Base-by-base conservation (phyloP, 2,888 invertebrate species). In the Heliconius hortense region DNA sequence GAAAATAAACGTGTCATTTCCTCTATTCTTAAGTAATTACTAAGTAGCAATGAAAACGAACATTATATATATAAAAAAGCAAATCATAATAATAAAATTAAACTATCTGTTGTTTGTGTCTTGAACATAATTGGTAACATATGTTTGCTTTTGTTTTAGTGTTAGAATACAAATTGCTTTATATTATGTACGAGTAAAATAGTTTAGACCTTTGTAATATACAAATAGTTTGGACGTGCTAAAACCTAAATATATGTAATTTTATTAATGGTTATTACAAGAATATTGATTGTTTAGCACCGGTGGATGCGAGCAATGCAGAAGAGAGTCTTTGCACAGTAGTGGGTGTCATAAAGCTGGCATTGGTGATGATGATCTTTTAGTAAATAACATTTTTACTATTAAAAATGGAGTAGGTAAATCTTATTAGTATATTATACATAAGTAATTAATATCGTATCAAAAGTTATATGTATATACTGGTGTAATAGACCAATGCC, bases 1-100 rank as follows among this genome's bases (percentile, higher is more conserved):
- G 43, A 48, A 26, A 67, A 8, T 26, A 67, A 39, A 67, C 48
- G 67, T 48, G 4, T 18, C 67, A 68, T 68, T 68, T 43, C 28
- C 28, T 68, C 26, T 48, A 28, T 28, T 28, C 4, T 8, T 68
- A 26, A 21, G 21, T 68, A 8, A 26, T 21, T 28, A 68, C 67
- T 68, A 28, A 68, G 13, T 67, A 48, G 28, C 4, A 68, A 28
- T 68, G 15, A 48, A 28, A 18, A 48, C 21, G 4, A 10, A 26
- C 28, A 48, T 24, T 21, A 28, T 68, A 48, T 48, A 48, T 48
- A 48, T 28, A 67, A 15, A n/a, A 43, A 31, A 31, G 0, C 2
- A 15, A 48, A 18, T 26, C 8, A 26, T 43, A 43, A 26, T 48
- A 64, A 35, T 4, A 35, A 31, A 31, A 11, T 35, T 13, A 35